Percentiles rank a stretch among this genome's conserved stretches.
These are phyloP conservation scores for Oryzias celebensis DNA, from an alignment of 2,113 vertebrate genomes.

Conservation along the genomic window DNA sequence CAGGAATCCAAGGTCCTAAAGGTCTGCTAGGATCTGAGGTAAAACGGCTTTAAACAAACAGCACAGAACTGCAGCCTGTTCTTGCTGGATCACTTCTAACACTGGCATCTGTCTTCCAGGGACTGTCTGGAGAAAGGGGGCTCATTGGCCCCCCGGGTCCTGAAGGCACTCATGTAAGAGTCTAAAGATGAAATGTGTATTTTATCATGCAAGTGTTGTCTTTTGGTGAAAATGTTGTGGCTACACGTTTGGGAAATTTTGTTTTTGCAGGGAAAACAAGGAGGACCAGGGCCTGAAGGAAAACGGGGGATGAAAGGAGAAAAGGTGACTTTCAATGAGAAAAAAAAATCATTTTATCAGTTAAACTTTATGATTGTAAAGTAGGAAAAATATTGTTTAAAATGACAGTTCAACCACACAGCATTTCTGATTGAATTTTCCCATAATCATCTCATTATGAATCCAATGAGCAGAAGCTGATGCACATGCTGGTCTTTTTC, in stretches of 20 bases:
- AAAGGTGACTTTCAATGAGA: conserved; percentile 63
- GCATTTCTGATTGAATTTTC: too few species aligned
- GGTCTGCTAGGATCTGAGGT: conserved; percentile 79
- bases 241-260: not conserved
- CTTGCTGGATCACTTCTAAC: not conserved
- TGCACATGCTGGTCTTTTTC: too few species aligned
- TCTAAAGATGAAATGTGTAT: conserved; percentile 3
- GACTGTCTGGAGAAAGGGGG: conserved; percentile 76
- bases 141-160: conserved; percentile 70
- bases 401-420: too few species aligned
- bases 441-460: too few species aligned
- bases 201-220: not conserved
- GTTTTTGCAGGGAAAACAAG: conserved; percentile 74
- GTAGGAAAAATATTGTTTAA: too few species aligned
- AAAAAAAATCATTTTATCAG: too few species aligned
- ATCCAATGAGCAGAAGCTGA: too few species aligned
- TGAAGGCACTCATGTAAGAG: conserved; percentile 74
- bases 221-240: not conserved
- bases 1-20: conserved; percentile 72
- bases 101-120: conserved; percentile 62
- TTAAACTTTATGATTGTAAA: too few species aligned
- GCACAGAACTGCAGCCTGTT: too few species aligned
- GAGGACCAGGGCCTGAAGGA: conserved; percentile 77
- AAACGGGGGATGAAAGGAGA: conserved; percentile 79
- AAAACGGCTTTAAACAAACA: conserved; percentile 7